Evolutionary conservation across 2,888 invertebrate species (phyloP).

Genomic region (Ormyrus nitidulus): DNA sequence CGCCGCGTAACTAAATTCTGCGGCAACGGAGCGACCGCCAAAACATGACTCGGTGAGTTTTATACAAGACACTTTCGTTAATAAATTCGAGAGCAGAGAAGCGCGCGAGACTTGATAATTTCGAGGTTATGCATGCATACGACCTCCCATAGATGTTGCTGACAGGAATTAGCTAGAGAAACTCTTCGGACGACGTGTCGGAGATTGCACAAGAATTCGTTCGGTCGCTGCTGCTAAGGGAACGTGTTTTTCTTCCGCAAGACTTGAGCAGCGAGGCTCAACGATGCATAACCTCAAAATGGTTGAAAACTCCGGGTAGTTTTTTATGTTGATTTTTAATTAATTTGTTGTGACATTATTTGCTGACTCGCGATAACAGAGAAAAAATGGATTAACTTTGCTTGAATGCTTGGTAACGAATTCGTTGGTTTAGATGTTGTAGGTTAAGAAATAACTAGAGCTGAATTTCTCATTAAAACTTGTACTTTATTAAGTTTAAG

Average conservation of each 20-base stretch:
- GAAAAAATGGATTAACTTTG: neutral
- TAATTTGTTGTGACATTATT: neutral
- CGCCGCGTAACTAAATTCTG: neutral
- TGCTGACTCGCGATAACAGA: neutral
- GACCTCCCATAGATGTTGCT: neutral
- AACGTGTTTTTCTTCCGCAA: neutral
- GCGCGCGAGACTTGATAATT: neutral
- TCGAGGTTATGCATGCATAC: constrained; percentile 32
- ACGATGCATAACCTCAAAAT: constrained; percentile 18
- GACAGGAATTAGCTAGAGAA: neutral
- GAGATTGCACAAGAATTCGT: too few relatives aligned
- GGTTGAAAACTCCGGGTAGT: neutral
- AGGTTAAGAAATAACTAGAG: neutral
- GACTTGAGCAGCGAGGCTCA: neutral
- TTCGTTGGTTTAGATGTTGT: neutral
- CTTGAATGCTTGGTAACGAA: neutral
- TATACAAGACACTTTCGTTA: neutral
- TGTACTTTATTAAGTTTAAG: neutral
- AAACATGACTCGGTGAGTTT: constrained; percentile 49
- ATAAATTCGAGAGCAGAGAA: too few relatives aligned
- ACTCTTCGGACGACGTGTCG: too few relatives aligned
- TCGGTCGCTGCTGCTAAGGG: too few relatives aligned
- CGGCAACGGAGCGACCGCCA: neutral
- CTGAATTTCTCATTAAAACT: neutral
- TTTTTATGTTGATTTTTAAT: neutral